Evolutionary conservation across 2,888 invertebrate species (phyloP).

Genomic region (Noctuana brunneofusca): DNA sequence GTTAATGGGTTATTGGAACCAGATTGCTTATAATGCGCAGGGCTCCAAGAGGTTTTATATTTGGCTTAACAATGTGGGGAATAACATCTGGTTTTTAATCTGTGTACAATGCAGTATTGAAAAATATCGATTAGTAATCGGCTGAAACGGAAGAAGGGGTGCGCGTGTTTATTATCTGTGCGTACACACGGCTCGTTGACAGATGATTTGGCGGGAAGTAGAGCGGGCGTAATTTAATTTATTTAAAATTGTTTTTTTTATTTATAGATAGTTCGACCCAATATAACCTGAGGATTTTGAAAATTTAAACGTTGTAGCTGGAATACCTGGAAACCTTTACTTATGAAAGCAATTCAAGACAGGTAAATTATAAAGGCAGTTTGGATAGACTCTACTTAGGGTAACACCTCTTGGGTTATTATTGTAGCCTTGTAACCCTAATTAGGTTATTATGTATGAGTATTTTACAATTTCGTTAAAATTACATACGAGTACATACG

Average conservation of each 20-base stretch:
- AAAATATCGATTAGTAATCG: conserved; percentile 35
- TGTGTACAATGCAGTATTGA: conserved; percentile 32
- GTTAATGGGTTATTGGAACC: conserved; percentile 43
- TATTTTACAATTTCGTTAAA: too few species aligned
- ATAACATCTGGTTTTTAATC: conserved; percentile 36
- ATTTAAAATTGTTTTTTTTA: neutral
- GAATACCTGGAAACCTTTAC: too few species aligned
- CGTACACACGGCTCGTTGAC: conserved; percentile 18
- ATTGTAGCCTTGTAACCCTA: too few species aligned
- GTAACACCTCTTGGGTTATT: too few species aligned
- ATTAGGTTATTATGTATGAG: too few species aligned
- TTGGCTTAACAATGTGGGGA: conserved; percentile 36
- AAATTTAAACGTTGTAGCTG: too few species aligned
- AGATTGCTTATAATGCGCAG: conserved; percentile 36
- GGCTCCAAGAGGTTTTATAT: conserved; percentile 33
- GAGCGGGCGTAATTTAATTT: conserved; percentile 5
- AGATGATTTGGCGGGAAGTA: conserved; percentile 33
- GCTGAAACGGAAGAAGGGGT: conserved; percentile 34
- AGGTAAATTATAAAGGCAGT: too few species aligned
- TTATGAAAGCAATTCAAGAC: too few species aligned
- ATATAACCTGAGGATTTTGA: too few species aligned
- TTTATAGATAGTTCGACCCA: neutral
- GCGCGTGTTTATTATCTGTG: conserved; percentile 34
- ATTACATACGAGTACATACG: too few species aligned
- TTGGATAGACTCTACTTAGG: too few species aligned